A percentile compares a stretch with the other conserved stretches of the same genome.
Evolutionary conservation across 1,140 invertebrate species (phyloP).

Genomic region (Hyles vespertilio): DNA sequence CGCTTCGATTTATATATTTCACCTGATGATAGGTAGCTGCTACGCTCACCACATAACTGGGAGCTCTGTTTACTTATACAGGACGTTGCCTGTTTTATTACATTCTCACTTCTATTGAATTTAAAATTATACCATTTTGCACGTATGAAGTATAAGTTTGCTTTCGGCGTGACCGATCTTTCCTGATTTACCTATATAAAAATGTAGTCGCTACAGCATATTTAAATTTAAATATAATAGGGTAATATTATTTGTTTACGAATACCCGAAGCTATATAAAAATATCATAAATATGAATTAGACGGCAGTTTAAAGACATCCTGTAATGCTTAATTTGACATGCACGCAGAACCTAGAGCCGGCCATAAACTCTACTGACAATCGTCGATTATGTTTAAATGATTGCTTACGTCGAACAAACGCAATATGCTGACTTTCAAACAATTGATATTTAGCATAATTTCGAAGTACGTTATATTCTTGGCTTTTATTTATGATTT

Average conservation of each 20-base stretch:
- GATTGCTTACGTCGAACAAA: conserved; percentile 19
- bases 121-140: too few species aligned
- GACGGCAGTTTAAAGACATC: conserved; percentile 13
- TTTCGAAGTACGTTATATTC: too few species aligned
- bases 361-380: conserved; percentile 26
- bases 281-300: background rate
- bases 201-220: too few species aligned
- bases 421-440: background rate
- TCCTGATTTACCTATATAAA: too few species aligned
- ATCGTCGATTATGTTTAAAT: conserved; percentile 26
- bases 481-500: too few species aligned
- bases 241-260: too few species aligned
- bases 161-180: too few species aligned
- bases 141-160: too few species aligned
- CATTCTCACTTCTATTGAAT: background rate
- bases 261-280: too few species aligned
- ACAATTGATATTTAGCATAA: too few species aligned
- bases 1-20: conserved; percentile 68
- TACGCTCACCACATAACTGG: conserved; percentile 46
- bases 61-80: conserved; percentile 37
- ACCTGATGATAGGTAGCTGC: conserved; percentile 62
- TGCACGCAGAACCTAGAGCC: conserved; percentile 38
- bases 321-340: conserved; percentile 28
- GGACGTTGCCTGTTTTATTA: conserved; percentile 19
- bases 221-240: too few species aligned